Evolutionary conservation across 2,888 invertebrate genomes (phyloP), one percentile per base, ranked within the genome.

Genomic region (Drosophila glabriapex): DNA sequence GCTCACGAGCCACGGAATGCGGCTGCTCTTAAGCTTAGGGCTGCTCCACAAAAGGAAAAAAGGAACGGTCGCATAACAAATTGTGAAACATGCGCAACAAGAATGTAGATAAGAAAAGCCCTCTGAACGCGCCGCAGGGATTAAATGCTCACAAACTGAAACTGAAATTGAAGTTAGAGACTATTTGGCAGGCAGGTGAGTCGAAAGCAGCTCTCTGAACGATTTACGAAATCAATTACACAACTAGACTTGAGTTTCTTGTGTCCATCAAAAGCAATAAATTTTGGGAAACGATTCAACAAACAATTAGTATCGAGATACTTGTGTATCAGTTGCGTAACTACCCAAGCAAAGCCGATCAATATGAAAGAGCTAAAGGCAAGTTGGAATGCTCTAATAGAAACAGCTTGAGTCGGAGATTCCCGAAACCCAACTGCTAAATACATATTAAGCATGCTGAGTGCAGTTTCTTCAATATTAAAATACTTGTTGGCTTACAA

Each of bases 71-170:
- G 50, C 66, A 50, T 68, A 76, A 69, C 68, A 73, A 78, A 82
- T 80, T 85, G 79, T 61, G 76, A 83, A 83, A 80, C 74, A 79
- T 60, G 88, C 71, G 76, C 77, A 79, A 79, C 83, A 73, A 74
- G 78, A 73, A 63, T 28, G 39, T 50, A 79, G 68, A 75, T 75
- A 73, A 75, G 64, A 65, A 58, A 35, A 43, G 22, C 37, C 43
- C 41, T 5, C 53, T 33, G 39, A 65, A 68, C 54, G 55, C 31
- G 76, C 80, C 82, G 70, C 76, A 78, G 66, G 85, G 73, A 80
- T 77, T 78, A 75, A 78, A 60, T 37, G 66, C 31, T 68, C 39
- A 33, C 54, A 55, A 54, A 39, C 7, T 39, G n/a, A 39, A 39
- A 29, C 14, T 56, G 41, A 52, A 41, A 33, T 54, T 56, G 31